These are phyloP conservation scores for Donacobius atricapilla DNA, from an alignment of 2,113 vertebrate genomes.

Conservation along the genomic window DNA sequence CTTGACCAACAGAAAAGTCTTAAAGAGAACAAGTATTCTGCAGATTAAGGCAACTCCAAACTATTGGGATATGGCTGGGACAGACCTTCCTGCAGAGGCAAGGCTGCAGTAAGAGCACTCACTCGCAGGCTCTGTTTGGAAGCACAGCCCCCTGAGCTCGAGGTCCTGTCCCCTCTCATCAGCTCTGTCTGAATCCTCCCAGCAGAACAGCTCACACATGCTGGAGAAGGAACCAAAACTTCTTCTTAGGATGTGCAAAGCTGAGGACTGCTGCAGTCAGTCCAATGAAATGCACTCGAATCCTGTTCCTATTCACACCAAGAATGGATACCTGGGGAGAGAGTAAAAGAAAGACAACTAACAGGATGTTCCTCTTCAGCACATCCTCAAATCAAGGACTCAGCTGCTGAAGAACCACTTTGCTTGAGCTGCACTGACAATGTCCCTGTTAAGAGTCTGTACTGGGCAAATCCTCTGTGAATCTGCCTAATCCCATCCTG, in stretches of 20 bases:
- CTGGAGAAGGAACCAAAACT: background rate
- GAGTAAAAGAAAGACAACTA: background rate
- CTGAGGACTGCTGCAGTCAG: too few species aligned
- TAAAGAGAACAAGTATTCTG: background rate
- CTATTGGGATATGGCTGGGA: background rate
- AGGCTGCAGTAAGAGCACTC: background rate
- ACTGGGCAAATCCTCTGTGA: background rate
- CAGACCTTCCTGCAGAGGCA: background rate
- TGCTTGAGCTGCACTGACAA: background rate
- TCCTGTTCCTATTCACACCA: background rate
- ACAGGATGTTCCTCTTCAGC: background rate
- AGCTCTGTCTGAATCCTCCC: background rate
- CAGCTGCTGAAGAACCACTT: background rate
- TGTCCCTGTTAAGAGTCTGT: background rate
- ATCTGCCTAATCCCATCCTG: background rate
- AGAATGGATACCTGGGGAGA: background rate
- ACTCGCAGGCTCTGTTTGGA: accelerated
- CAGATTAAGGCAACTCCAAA: background rate
- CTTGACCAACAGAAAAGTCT: background rate
- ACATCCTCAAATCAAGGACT: background rate
- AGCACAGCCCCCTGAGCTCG: background rate
- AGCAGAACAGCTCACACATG: background rate
- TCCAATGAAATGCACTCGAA: background rate
- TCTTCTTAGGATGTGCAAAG: background rate
- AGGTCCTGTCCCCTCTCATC: background rate